Conservation (phyloP, 2,113 vertebrate species). For the Crocuta crocuta region DNA sequence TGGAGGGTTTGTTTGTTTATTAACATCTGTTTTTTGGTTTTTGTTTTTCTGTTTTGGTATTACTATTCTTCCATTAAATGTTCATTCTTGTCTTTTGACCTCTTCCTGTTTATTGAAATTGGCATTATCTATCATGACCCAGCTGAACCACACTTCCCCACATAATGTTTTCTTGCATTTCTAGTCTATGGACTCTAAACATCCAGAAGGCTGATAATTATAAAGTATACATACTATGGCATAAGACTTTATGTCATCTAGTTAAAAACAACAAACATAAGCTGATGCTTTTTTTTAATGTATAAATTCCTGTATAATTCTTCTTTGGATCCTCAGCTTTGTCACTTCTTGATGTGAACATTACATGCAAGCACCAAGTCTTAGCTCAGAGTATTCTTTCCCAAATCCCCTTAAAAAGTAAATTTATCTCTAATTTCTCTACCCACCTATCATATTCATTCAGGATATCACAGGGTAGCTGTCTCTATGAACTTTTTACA, state of each 20-base stretch:
- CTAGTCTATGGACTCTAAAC: neutral
- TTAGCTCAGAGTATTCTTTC: neutral
- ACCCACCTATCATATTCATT: neutral
- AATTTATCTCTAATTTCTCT: neutral
- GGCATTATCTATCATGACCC: neutral
- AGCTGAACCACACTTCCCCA: neutral
- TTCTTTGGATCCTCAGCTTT: neutral
- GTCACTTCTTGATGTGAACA: neutral
- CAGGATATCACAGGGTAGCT: fast-evolving
- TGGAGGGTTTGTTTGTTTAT: neutral
- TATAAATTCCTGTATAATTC: neutral
- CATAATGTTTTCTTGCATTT: neutral
- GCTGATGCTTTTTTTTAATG: neutral
- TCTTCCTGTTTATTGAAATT: neutral
- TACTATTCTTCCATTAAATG: neutral
- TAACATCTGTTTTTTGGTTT: neutral
- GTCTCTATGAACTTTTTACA: neutral
- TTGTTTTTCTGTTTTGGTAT: neutral
- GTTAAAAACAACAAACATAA: neutral
- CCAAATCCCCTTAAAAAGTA: neutral
- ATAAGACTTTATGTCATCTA: neutral
- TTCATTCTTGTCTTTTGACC: neutral
- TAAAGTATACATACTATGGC: too few species aligned
- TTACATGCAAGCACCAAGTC: neutral
- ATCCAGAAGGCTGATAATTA: neutral